Evolutionary conservation across 30 jellyfish, hydroid and myxozoan species (phyloP), one percentile per base, ranked within the genome.

Genomic region (Phacellophora camtschatica): DNA sequence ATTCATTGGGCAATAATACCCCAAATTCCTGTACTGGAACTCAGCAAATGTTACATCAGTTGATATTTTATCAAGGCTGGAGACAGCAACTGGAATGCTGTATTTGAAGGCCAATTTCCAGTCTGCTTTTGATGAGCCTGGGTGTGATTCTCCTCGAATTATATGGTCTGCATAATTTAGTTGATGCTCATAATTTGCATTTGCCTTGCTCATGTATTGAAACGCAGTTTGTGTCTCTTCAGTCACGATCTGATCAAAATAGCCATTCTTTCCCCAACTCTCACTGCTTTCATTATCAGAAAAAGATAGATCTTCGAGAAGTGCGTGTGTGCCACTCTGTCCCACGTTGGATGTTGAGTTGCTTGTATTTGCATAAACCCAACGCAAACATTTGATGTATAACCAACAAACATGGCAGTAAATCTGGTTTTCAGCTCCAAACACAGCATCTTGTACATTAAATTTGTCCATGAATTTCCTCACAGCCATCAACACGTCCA

Each of bases 1-100:
- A 41, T 71, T 24, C 67, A 25, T 5, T n/a, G 84, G 84, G 33
- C 84, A 71, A 46, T 42, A 43, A 71, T 42, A 71, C 4, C 71
- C 84, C 28, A 43, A 23, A 28, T 20, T 11, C 29, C 29, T 51
- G 33, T 6, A 71, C 8, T 33, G 69, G 29, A 71, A 71, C 33
- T 22, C 71, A 12, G 71, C 53, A 1, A 71, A 23, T 4, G 18
- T 31, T 45, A 28, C 28, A 9, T 51, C 53, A 1, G 32, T 25
- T 18, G 56, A 48, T 22, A 30, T 25, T n/a, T 58, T 6, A 25
- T 71, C 84, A 25, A 23, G 71, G 23, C 42, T 55, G 18, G 43
- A 39, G 23, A 67, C 65, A 2, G 42, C 82, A 20, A 67, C 66
- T 67, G 82, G 82, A 22, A 67, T 39, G 66, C 56, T 22, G 8